Percentiles rank a stretch among this genome's conserved stretches.
phyloP scores from a whole-genome alignment of 2,113 vertebrate species.

The Chrysochloris asiatica region DNA sequence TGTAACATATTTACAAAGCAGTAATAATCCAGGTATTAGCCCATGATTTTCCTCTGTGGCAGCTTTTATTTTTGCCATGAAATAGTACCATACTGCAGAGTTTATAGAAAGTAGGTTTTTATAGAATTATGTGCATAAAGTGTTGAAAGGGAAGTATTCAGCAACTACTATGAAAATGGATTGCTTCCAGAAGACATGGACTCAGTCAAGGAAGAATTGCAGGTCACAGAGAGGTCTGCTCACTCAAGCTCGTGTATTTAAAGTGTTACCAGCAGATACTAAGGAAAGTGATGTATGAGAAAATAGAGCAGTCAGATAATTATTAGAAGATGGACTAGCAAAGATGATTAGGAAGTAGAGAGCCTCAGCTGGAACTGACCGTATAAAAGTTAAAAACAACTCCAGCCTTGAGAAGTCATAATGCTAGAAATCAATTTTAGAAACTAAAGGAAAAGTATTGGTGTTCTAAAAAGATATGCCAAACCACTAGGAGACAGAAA shows the following conservation, averaged over 20 bases:
- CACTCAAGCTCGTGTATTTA: conserved; percentile 20
- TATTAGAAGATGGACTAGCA: conserved; percentile 29
- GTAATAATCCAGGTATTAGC: background rate
- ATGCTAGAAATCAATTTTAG: conserved; percentile 67
- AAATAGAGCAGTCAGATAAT: conserved; percentile 40
- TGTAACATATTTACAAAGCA: conserved; percentile 51
- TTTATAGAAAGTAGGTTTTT: conserved; percentile 24
- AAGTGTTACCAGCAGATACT: background rate
- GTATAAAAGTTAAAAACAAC: conserved; percentile 70
- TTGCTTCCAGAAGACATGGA: background rate
- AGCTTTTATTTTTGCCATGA: conserved; percentile 64
- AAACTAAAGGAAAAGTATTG: conserved; percentile 55
- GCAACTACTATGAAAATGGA: conserved; percentile 62
- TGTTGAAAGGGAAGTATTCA: conserved; percentile 55
- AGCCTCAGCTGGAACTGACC: background rate
- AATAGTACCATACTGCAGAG: background rate
- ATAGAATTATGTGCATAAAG: conserved; percentile 47
- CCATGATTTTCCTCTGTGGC: conserved; percentile 31
- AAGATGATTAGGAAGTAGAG: conserved; percentile 24
- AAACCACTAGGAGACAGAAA: conserved; percentile 18
- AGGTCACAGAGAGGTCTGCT: conserved; percentile 41
- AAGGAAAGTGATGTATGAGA: background rate
- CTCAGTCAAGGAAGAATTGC: background rate
- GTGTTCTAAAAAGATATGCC: conserved; percentile 56
- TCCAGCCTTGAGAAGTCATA: conserved; percentile 34